Evolutionary conservation across 1,140 invertebrate genomes (phyloP).

Genomic region (Rhizoglyphus robini): DNA sequence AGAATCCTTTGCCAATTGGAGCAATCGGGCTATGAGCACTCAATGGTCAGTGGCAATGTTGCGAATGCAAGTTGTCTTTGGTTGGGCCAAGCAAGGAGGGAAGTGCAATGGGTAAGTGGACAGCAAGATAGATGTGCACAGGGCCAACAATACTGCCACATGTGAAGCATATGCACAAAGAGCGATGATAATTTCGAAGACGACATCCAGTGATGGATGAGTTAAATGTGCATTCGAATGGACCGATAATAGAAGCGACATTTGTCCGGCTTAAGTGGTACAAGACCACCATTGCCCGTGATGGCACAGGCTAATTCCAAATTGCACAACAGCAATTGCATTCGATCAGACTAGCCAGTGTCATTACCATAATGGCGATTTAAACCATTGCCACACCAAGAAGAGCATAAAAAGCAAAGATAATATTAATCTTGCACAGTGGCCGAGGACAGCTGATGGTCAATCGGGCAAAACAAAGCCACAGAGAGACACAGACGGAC

Average conservation of each 20-base stretch:
- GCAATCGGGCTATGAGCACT: too few relatives aligned
- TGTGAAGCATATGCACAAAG: background rate
- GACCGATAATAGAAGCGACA: conserved; percentile 8
- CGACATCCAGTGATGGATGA: conserved; percentile 10
- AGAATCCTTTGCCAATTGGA: too few relatives aligned
- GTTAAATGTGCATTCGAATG: conserved; percentile 7
- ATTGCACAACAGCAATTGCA: too few relatives aligned
- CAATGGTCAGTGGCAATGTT: background rate
- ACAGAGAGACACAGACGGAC: background rate
- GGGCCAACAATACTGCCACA: too few relatives aligned
- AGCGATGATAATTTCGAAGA: background rate
- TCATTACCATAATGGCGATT: conserved; percentile 11
- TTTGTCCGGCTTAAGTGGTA: conserved; percentile 10
- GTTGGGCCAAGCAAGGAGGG: too few relatives aligned
- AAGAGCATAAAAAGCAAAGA: background rate
- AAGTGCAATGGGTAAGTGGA: too few relatives aligned
- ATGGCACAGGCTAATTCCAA: too few relatives aligned
- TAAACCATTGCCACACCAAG: background rate
- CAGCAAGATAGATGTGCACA: too few relatives aligned
- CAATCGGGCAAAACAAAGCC: background rate
- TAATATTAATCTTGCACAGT: conserved; percentile 3
- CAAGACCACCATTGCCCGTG: conserved; percentile 6
- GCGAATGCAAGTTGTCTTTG: too few relatives aligned
- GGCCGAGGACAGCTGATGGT: background rate
- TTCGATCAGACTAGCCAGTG: background rate